A percentile compares a stretch with the other conserved stretches of the same genome.
Conservation (phyloP, 30 jellyfish, hydroid and myxozoan species). For the Clytia hemisphaerica region DNA sequence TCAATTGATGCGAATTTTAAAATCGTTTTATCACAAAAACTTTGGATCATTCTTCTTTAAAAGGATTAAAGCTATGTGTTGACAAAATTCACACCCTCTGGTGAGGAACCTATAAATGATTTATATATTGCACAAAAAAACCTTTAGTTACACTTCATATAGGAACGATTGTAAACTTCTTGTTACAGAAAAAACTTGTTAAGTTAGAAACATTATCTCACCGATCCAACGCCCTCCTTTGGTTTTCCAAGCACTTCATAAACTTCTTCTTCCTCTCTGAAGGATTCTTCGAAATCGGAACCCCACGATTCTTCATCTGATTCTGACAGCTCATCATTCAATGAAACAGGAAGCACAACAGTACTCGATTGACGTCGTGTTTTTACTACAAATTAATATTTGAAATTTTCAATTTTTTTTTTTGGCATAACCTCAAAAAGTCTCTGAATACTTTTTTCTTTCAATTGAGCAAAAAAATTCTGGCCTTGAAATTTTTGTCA, state of each 20-base stretch:
- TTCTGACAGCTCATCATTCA: slow-evolving; percentile 43
- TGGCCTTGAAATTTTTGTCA: too few relatives aligned
- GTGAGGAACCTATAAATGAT: too few relatives aligned
- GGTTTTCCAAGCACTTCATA: slow-evolving; percentile 77
- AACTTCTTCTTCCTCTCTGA: slow-evolving; percentile 21
- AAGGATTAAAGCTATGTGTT: too few relatives aligned
- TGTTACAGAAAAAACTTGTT: too few relatives aligned
- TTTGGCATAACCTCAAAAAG: neutral
- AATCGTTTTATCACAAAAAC: too few relatives aligned
- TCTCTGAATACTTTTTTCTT: slow-evolving; percentile 6
- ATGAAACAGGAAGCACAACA: slow-evolving; percentile 61
- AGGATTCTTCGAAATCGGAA: slow-evolving; percentile 56
- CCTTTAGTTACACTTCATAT: too few relatives aligned
- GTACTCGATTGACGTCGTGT: slow-evolving; percentile 63
- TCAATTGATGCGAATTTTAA: too few relatives aligned
- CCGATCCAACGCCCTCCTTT: slow-evolving; percentile 17
- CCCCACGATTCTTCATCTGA: slow-evolving; percentile 67
- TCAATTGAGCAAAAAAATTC: too few relatives aligned
- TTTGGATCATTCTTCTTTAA: too few relatives aligned
- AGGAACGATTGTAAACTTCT: slow-evolving; percentile 23
- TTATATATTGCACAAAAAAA: too few relatives aligned
- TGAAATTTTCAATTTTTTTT: neutral
- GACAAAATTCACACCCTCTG: too few relatives aligned
- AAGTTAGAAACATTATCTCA: slow-evolving; percentile 8
- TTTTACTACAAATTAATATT: neutral